Evolutionary conservation across 92 coral and sea anemone species (phyloP).

Genomic region (Epizoanthus stellaris): DNA sequence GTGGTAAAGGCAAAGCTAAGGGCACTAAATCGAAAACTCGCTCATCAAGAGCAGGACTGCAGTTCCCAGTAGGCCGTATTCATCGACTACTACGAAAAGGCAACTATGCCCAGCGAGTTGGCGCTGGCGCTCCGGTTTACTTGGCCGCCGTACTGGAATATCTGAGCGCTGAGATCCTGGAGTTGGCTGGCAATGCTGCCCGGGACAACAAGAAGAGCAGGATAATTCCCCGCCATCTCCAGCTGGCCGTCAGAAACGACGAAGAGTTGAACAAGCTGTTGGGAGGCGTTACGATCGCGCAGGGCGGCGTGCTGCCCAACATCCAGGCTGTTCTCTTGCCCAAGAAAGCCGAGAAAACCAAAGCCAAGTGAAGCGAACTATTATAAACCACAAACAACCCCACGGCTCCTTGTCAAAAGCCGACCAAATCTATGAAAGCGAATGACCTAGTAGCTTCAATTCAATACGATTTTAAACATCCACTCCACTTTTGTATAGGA

Average conservation of each 20-base stretch:
- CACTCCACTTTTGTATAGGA: too few relatives aligned
- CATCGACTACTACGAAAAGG: conserved; percentile 38
- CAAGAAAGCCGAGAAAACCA: conserved; percentile 31
- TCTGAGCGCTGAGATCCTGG: conserved; percentile 42
- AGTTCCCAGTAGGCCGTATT: conserved; percentile 46
- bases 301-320: conserved; percentile 39
- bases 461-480: not conserved
- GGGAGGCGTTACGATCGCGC: conserved; percentile 37
- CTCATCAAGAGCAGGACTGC: conserved; percentile 37
- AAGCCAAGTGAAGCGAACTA: not conserved
- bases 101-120: conserved; percentile 33
- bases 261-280: conserved; percentile 33
- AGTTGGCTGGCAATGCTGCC: conserved; percentile 48
- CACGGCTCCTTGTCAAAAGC: not conserved
- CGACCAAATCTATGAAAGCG: not conserved
- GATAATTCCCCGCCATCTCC: conserved; percentile 44
- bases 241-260: conserved; percentile 33
- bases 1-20: conserved; percentile 41
- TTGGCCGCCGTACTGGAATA: conserved; percentile 39
- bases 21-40: conserved; percentile 38
- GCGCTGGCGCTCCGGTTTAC: conserved; percentile 43
- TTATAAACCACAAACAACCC: not conserved
- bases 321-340: conserved; percentile 38
- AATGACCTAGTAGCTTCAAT: not conserved
- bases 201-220: conserved; percentile 37